Evolutionary conservation across 2,888 invertebrate genomes (phyloP), one percentile per base, ranked within the genome.

Genomic region (Alviniconcha strummeri): DNA sequence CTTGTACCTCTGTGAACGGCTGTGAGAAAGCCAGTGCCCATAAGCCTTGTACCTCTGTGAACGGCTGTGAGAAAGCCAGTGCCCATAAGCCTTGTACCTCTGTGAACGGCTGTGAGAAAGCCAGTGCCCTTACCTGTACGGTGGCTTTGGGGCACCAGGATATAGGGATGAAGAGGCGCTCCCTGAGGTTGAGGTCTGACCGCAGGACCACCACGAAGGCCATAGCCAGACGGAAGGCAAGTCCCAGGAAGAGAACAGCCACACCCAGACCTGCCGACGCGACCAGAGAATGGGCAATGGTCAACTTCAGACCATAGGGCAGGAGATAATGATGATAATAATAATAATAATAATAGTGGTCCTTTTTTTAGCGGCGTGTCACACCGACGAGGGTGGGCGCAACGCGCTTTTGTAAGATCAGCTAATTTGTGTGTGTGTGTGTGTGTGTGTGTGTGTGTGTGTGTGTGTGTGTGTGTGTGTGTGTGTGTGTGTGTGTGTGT

Each of bases 121-220:
- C 64, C 1, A 11, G 64, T 64, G 64, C 64, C 64, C 17, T 83
- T 85, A 92, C 96, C 95, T 98, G 98, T 0, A 99, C 98, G n/a
- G 99, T 98, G 9, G 98, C 99, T 94, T 99, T 99, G 3, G 98
- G 97, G 96, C 98, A 96, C 96, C 98, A 98, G 0, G 98, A 96
- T 4, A 98, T 94, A 0, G 98, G 96, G 36, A 98, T 96, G 93
- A 99, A 99, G 87, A 98, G 95, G 90, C 97, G 97, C 93, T 99
- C 99, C 93, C 96, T 97, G 87, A 96, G 94, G 93, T 97, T 98
- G 81, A 98, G 95, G 87, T 96, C 96, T 88, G 97, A 96, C 8
- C 97, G 96, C 74, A 91, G 88, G 5, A 94, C 93, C 1, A 92
- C 91, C 8, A 93, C 83, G 86, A 92, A 92, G 4, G 94, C 91